Evolutionary conservation across 1,140 invertebrate species (phyloP), one percentile per base, ranked within the genome.

Genomic region (Pteromalus puparum): DNA sequence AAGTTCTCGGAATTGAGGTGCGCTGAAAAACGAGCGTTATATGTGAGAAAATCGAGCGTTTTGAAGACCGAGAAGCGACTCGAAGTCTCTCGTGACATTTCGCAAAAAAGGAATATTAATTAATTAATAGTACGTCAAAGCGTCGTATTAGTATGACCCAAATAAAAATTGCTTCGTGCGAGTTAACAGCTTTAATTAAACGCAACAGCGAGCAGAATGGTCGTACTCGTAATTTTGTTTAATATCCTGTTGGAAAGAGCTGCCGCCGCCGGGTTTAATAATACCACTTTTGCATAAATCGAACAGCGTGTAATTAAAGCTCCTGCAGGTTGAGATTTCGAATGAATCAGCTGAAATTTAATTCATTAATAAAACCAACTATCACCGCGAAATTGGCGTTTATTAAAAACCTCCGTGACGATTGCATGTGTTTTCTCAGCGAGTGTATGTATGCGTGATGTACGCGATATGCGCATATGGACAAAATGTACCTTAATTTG

Each of bases 321-420:
- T 53, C 2, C 15, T 7, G 7, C n/a, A 67, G 4, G 18, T 28
- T 7, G 34, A 34, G 46, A 53, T 74, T 38, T 61, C 13, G 12
- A 18, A 24, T 38, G 26, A 6, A 74, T 48, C 42, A 53, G 46
- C 34, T 38, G 3, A 7, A 30, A 81, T 76, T 73, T n/a, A 30
- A 76, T 82, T 82, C 48, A 76, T 82, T 76, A 82, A 82, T 38
- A 76, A 68, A 82, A 82, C 53, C n/a, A 78, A 65, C 42, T 68
- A 82, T 67, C 53, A 68, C 42, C 2, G 46, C 21, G 28, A 81
- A 81, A 81, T 84, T 67, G 24, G 15, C 46, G 28, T 48, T 74
- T 75, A 84, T 76, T 65, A 79, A 79, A 67, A 61, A n/a, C n/a
- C 18, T n/a, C 80, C 30, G 30, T 5, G 30, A 34, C 30, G 73